Conservation (phyloP, 2,797 vertebrate species). For the Semaprochilodus insignis region DNA sequence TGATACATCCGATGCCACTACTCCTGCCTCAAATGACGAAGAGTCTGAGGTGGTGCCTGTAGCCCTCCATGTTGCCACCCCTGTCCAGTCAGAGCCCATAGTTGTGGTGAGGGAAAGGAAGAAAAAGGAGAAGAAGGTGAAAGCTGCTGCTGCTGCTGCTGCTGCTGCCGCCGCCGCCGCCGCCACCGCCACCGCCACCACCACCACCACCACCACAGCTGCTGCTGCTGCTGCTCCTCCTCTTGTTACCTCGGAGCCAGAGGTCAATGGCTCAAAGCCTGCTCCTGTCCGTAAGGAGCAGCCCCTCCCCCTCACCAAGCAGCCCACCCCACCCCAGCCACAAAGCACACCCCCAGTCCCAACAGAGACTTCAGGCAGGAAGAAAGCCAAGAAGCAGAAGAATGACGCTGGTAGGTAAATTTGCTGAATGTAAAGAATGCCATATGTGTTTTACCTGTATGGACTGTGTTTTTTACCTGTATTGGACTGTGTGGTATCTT, state of each 20-base stretch:
- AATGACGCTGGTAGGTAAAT: slow-evolving; percentile 75
- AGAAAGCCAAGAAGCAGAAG: slow-evolving; percentile 93
- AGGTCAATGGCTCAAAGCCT: slow-evolving; percentile 86
- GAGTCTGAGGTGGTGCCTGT: slow-evolving; percentile 72
- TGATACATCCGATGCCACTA: slow-evolving; percentile 81
- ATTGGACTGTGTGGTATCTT: no score
- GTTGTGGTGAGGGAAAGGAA: slow-evolving; percentile 87
- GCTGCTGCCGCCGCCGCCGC: slow-evolving; percentile 34
- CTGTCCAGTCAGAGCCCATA: slow-evolving; percentile 69
- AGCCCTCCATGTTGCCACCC: slow-evolving; percentile 56
- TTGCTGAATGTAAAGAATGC: neutral
- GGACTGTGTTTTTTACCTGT: no score
- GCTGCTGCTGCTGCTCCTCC: slow-evolving; percentile 36
- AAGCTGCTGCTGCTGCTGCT: slow-evolving; percentile 65
- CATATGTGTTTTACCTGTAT: no score
- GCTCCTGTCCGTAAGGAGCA: slow-evolving; percentile 79
- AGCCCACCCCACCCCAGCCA: slow-evolving; percentile 81
- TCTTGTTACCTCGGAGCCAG: slow-evolving; percentile 67
- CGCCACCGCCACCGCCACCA: slow-evolving; percentile 51
- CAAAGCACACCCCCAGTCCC: slow-evolving; percentile 63
- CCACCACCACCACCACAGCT: no score
- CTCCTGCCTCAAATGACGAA: slow-evolving; percentile 75
- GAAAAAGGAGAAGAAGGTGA: slow-evolving; percentile 94
- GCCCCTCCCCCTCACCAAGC: slow-evolving; percentile 83
- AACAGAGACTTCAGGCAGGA: slow-evolving; percentile 81